Percentiles rank a stretch among this genome's conserved stretches.
Evolutionary conservation across 2,113 vertebrate genomes (phyloP).

Genomic region (Euleptes europaea): DNA sequence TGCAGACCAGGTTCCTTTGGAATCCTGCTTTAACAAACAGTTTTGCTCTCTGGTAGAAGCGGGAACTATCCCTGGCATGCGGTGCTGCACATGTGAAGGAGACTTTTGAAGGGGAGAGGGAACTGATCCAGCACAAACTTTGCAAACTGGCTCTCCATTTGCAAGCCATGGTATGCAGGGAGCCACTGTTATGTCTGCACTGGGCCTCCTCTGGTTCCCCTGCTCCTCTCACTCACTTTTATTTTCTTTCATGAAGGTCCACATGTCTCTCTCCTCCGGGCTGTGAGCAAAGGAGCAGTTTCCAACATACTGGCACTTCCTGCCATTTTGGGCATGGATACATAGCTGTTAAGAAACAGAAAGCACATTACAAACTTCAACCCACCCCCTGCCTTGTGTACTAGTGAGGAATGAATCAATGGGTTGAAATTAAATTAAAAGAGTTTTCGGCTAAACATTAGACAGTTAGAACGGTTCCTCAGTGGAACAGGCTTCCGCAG

Average conservation of each 20-base stretch:
- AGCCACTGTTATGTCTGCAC: background rate
- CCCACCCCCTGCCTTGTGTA: background rate
- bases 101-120: background rate
- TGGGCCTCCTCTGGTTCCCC: background rate
- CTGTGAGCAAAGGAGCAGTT: constrained; percentile 95
- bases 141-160: background rate
- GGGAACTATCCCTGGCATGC: background rate
- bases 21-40: background rate
- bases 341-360: constrained; percentile 82
- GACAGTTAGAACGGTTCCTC: no score
- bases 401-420: background rate
- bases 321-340: constrained; percentile 86
- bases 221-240: constrained; percentile 80
- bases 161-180: background rate
- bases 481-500: no score
- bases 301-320: constrained; percentile 88
- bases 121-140: background rate
- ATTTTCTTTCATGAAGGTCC: constrained; percentile 98
- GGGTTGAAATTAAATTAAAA: no score
- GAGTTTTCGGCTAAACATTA: no score
- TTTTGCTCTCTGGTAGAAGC: background rate
- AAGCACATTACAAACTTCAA: constrained; percentile 19
- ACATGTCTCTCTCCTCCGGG: constrained; percentile 92
- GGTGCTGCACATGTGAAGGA: background rate
- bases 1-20: background rate